Base-by-base conservation (phyloP, 2,797 vertebrate species). In the Chelidonichthys spinosus region DNA sequence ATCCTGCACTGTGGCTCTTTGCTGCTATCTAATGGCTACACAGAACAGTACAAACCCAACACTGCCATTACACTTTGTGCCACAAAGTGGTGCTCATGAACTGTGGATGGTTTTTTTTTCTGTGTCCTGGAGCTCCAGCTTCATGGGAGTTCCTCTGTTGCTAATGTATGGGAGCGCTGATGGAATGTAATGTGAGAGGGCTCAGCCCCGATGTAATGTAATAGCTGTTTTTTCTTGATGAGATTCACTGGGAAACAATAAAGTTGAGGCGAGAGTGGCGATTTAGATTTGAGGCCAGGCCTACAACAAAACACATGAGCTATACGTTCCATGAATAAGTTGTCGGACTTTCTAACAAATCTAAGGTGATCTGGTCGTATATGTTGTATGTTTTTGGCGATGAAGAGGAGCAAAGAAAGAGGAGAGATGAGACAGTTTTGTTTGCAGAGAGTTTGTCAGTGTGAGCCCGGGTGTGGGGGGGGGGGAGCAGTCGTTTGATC, bases 401-500 rank as follows among this genome's bases (percentile, higher is more conserved):
- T 32, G 72, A 79, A 85, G 37, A 44, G 83, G 74, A 25, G 52
- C 72, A 70, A 69, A 68, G 64, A 75, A 63, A 84, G 25, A 25
- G 56, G 69, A 81, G 87, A 78, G 63, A 80, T 35, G 18, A 87
- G 84, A 85, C 78, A 69, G 84, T 81, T 88, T 81, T 74, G 85
- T 82, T 79, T 36, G 85, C 70, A 18, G 74, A 65, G 86, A 87
- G 82, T 76, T 82, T 25, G 80, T 82, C 85, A 81, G 85, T 52
- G 67, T 65, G 78, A 82, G 83, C 79, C 25, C 25, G 25, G 25
- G 40, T 2, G 40, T 7, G 8, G 40, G 11, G 61, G 78, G 75
- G 82, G 81, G 86, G 55, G 80, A 85, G 61, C 53, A 2, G 70
- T 25, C 13, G 80, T 92, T 92, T 92, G 91, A 93, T 93, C 86